Conservation (phyloP, 1,140 invertebrate species). For the Pseudachorutes palmiensis region DNA sequence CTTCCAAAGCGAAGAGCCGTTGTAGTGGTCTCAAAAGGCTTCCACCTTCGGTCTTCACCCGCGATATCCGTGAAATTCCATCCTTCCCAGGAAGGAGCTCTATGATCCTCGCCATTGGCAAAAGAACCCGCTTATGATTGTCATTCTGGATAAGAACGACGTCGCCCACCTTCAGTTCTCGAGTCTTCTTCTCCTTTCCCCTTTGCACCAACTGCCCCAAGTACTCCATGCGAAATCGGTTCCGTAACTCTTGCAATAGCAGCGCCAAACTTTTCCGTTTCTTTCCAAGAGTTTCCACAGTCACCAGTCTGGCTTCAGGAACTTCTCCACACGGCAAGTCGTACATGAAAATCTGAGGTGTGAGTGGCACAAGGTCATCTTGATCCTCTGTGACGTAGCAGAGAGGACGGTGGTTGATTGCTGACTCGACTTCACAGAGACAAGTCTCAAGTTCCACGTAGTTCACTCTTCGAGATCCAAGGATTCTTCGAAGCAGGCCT, state of each 20-base stretch:
- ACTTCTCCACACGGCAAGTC: not conserved
- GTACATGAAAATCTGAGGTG: conserved; percentile 37
- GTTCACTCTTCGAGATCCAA: conserved; percentile 37
- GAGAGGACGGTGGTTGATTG: conserved; percentile 42
- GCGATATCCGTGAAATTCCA: not conserved
- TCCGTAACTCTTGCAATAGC: not conserved
- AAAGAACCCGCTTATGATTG: conserved; percentile 8
- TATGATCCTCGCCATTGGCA: not conserved
- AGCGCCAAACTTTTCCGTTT: not conserved
- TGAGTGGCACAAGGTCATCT: conserved; percentile 36
- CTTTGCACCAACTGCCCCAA: conserved; percentile 2
- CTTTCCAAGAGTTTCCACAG: not conserved
- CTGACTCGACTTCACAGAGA: conserved; percentile 39
- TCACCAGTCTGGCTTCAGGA: not conserved
- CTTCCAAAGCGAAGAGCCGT: too few species aligned
- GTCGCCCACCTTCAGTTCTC: not conserved
- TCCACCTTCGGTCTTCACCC: not conserved
- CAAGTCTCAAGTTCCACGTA: conserved; percentile 41
- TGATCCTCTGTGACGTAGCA: conserved; percentile 40
- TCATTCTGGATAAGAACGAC: conserved; percentile 11
- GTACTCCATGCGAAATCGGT: conserved; percentile 10
- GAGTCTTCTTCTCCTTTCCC: not conserved
- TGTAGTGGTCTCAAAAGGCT: conserved; percentile 4
- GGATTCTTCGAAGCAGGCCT: conserved; percentile 37
- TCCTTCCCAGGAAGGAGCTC: conserved; percentile 9